Base-by-base conservation (phyloP, 2,797 vertebrate genomes). In the Danio jaintianensis region DNA sequence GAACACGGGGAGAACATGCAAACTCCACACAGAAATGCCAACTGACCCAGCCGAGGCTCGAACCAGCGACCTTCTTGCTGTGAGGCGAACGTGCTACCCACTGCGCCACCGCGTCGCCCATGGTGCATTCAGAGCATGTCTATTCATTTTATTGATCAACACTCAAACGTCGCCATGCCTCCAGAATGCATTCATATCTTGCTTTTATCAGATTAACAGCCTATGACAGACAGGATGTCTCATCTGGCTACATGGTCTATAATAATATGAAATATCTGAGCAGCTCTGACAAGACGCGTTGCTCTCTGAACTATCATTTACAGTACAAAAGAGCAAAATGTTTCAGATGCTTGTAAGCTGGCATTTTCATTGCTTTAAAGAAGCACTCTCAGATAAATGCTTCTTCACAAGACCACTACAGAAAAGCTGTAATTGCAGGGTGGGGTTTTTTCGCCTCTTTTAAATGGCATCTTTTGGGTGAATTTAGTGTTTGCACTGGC, bases 141-240 rank as follows among this genome's bases (percentile, higher is more conserved):
- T 13, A 36, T 29, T 58, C 13, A 13, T 29, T 67, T 22, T 82
- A 79, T 63, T 73, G 38, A 84, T 84, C 56, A 73, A 13, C 12
- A 40, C 47, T 64, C 29, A 53, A 69, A 76, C 77, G 50, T 48
- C 13, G 11, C 53, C 62, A 40, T 22, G 43, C 29, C 50, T 81
- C 36, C 62, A 63, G 18, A 36, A 55, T 48, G 58, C 5, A 43
- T 68, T 62, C 29, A 71, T 16, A 76, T 45, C 2, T 29, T 47
- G 20, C 36, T 81, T 74, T 70, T 70, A 69, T 70, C 74, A 75
- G 42, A 38, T 62, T 76, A 59, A 56, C 43, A 83, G 47, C 52
- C 56, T 50, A 43, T 66, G 42, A 62, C 58, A 42, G 74, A 81
- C 22, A 63, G 67, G 29, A 11, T n/a, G 47, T 69, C 40, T 75